Evolutionary conservation across 2,888 invertebrate genomes (phyloP), one percentile per base, ranked within the genome.

Genomic region (Platycheirus albimanus): DNA sequence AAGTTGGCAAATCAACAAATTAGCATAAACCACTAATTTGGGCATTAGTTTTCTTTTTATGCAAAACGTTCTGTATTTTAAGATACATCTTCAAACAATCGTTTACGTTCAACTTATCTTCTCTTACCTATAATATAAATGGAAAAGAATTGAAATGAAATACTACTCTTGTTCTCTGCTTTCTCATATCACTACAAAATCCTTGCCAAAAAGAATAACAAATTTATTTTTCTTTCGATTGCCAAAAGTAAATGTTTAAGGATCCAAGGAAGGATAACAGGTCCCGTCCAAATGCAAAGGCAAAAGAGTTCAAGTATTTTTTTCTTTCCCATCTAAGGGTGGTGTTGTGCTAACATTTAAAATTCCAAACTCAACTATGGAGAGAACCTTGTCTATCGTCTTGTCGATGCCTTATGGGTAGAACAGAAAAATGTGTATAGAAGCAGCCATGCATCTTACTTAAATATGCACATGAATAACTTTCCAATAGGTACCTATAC

Each of bases 381-480:
- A n/a, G 24, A 24, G 5, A 24, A 4, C 24, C 24, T 24, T 24
- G n/a, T 24, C 5, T 24, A 24, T 20, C 13, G 33, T 24, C 24
- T 3, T 24, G 17, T 54, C 17, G 54, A 4, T 56, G 36, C 20
- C 15, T 8, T 24, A 13, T 38, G 13, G 38, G 4, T 56, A 56
- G 20, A 56, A 24, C 5, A 24, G 3, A 61, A n/a, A n/a, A n/a
- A n/a, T n/a, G n/a, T n/a, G n/a, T n/a, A n/a, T 61, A 66, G 19
- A 72, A 17, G 36, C 58, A 78, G 66, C 19, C 77, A 71, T 72
- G 58, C 58, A 47, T 69, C 67, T 30, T 67, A 47, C 49, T 74
- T 79, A 67, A 79, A 54, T 67, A 69, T 74, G 49, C 79, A 74
- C 79, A 69, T 79, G 79, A 79, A 69, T 79, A 56, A 63, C 33